Conservation (phyloP, 2,888 invertebrate species). For the Drosophila yooni region DNA sequence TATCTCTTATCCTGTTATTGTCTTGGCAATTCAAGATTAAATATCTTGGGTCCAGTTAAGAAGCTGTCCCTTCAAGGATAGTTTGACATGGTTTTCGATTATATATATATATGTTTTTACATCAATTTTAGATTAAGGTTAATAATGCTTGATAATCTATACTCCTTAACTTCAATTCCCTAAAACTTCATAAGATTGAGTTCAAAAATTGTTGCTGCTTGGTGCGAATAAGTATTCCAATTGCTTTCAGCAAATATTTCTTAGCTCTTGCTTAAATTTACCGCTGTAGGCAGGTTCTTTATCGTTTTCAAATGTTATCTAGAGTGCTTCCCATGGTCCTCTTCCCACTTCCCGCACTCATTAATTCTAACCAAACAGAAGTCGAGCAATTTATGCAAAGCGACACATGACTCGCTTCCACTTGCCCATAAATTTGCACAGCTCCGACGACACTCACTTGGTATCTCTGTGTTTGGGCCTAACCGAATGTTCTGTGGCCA, state of each 20-base stretch:
- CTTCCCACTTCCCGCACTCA: constrained; percentile 49
- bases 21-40: background rate
- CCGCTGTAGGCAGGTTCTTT: constrained; percentile 13
- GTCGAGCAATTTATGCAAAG: constrained; percentile 75
- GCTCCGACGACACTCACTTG: constrained; percentile 53
- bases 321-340: constrained; percentile 24
- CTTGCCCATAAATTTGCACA: constrained; percentile 45
- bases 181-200: background rate
- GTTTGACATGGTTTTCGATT: background rate
- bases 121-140: background rate
- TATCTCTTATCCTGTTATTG: background rate
- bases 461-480: constrained; percentile 29
- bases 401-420: constrained; percentile 61
- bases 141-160: background rate
- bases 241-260: background rate
- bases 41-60: accelerated
- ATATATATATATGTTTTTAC: background rate
- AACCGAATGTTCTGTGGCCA: constrained; percentile 33
- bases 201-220: background rate
- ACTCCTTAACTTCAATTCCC: background rate
- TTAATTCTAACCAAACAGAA: constrained; percentile 73
- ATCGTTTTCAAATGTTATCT: constrained; percentile 14
- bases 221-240: background rate
- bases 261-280: constrained; percentile 1
- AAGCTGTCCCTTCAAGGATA: background rate